Conservation (phyloP, 2,113 vertebrate species). For the Hippocampus comes region DNA sequence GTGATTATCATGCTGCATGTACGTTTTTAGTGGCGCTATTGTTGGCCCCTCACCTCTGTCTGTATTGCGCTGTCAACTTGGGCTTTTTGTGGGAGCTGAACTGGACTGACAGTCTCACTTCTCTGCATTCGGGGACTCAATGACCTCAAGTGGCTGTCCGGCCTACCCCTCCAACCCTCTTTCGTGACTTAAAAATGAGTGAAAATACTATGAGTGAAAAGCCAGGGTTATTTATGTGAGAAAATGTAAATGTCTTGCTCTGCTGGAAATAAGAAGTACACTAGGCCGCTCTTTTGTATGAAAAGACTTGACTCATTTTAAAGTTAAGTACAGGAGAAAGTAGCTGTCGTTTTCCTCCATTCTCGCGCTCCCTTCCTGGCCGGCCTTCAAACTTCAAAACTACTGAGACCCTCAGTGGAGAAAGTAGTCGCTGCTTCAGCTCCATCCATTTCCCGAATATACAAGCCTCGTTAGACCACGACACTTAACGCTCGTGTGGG, state of each 20-base stretch:
- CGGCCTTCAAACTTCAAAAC: constrained; percentile 27
- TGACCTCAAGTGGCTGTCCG: constrained; percentile 43
- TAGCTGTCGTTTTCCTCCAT: constrained; percentile 1
- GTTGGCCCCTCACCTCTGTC: constrained; percentile 60
- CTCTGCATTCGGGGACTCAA: constrained; percentile 42
- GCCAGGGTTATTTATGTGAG: constrained; percentile 36
- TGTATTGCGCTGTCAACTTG: constrained; percentile 38
- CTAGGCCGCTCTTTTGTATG: constrained; percentile 23
- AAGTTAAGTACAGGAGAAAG: constrained; percentile 34
- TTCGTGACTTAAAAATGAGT: constrained; percentile 37
- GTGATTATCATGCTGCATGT: constrained; percentile 56
- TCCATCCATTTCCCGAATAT: constrained; percentile 56
- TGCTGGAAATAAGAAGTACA: constrained; percentile 27
- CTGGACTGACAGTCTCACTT: constrained; percentile 27
- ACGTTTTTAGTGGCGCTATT: constrained; percentile 50
- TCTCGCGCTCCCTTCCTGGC: background rate
- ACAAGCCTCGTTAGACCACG: constrained; percentile 56
- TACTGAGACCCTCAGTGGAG: constrained; percentile 26
- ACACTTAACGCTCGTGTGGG: constrained; percentile 34
- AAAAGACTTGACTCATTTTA: constrained; percentile 38
- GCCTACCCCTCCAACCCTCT: background rate
- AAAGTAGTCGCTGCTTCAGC: constrained; percentile 37
- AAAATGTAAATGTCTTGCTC: constrained; percentile 46
- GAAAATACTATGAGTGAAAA: constrained; percentile 13
- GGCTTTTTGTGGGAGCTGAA: constrained; percentile 34